A percentile compares a stretch with the other conserved stretches of the same genome.
Conservation (phyloP, 2,888 invertebrate genomes). For the Dione juno region DNA sequence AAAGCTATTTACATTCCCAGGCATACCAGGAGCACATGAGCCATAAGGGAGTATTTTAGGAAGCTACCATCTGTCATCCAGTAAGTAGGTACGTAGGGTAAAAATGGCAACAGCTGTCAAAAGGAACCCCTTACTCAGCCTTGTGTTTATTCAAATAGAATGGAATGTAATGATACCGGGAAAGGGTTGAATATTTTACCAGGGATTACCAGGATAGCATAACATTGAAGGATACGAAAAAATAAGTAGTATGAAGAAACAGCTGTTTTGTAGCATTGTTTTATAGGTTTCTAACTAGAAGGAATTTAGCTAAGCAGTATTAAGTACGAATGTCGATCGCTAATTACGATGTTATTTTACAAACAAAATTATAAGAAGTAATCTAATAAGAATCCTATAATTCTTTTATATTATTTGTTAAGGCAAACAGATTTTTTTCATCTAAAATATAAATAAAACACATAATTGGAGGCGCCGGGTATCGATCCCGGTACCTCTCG, state of each 20-base stretch:
- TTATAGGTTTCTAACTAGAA: too few species aligned
- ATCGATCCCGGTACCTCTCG: constrained; percentile 84
- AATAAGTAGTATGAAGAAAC: background rate
- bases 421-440: too few species aligned
- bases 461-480: constrained; percentile 79
- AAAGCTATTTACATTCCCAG: constrained; percentile 6
- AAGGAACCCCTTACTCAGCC: background rate
- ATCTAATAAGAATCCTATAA: too few species aligned
- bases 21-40: constrained; percentile 10
- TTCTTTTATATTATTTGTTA: too few species aligned
- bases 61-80: background rate
- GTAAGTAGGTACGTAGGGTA: background rate
- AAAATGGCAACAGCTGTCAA: constrained; percentile 23
- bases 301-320: too few species aligned
- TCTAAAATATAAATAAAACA: too few species aligned
- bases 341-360: too few species aligned
- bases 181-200: constrained; percentile 15
- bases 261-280: background rate
- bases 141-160: constrained; percentile 13
- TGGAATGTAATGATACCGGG: background rate
- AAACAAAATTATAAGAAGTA: too few species aligned
- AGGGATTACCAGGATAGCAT: constrained; percentile 15
- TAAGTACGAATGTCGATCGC: too few species aligned
- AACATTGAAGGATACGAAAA: background rate
- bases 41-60: background rate